Evolutionary conservation across 2,113 vertebrate species (phyloP).

Genomic region (Petrocephalus microphthalmus): DNA sequence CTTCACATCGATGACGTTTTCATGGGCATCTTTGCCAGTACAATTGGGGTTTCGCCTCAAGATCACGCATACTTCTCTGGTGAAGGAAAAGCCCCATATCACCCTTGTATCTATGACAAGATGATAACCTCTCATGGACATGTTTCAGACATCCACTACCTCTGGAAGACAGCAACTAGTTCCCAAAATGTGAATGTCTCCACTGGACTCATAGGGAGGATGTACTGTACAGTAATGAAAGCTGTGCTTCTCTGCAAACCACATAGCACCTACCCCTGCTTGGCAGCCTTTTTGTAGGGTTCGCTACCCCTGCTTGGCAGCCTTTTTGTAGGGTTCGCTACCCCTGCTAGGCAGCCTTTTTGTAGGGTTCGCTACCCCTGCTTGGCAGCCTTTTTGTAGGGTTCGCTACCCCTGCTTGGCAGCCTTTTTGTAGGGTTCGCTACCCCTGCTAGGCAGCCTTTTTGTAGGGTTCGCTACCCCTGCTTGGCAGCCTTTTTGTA

Average conservation of each 20-base stretch:
- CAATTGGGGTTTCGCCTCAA: slow-evolving; percentile 74
- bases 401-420: slow-evolving; percentile 70
- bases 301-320: slow-evolving; percentile 73
- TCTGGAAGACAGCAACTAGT: slow-evolving; percentile 74
- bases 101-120: slow-evolving; percentile 83
- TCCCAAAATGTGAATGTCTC: slow-evolving; percentile 54
- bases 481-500: slow-evolving; percentile 80
- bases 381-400: slow-evolving; percentile 74
- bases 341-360: slow-evolving; percentile 77
- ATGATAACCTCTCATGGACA: slow-evolving; percentile 95
- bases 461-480: slow-evolving; percentile 63
- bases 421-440: slow-evolving; percentile 67
- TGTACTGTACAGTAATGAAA: slow-evolving; percentile 77
- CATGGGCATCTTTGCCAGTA: slow-evolving; percentile 90
- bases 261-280: slow-evolving; percentile 72
- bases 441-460: slow-evolving; percentile 83
- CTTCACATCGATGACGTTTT: slow-evolving; percentile 93
- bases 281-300: slow-evolving; percentile 73
- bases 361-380: slow-evolving; percentile 70
- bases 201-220: slow-evolving; percentile 58
- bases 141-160: slow-evolving; percentile 59
- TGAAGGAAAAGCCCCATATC: slow-evolving; percentile 77
- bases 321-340: slow-evolving; percentile 71
- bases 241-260: slow-evolving; percentile 74
- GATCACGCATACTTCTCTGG: slow-evolving; percentile 81